Base-by-base conservation (phyloP, 2,888 invertebrate species). In the Cynaeus angustus region DNA sequence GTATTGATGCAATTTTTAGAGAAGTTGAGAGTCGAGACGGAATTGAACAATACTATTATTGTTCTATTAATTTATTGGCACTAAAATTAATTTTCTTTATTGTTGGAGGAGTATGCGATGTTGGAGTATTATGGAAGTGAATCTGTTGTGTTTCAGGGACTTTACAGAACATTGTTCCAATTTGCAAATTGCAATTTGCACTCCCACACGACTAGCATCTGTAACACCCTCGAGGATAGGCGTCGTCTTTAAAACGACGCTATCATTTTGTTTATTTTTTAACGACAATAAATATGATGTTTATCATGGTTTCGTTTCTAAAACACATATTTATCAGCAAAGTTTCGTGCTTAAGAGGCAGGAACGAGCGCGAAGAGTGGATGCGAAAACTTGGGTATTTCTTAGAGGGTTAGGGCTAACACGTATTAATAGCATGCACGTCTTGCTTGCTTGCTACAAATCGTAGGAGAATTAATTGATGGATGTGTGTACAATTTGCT, bases 341-440 rank as follows among this genome's bases (percentile, higher is more conserved):
- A 72, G 72, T 72, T 72, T 71, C 68, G 66, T 72, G 72, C 66
- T 72, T 66, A 71, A 72, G 72, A 62, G 66, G 59, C 46, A 68
- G 72, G 68, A 72, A 71, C 33, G 43, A 41, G 53, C 16, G 33
- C 67, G 30, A 45, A 55, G 62, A 21, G 58, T 21, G 12, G 28
- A 50, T 50, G 26, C 26, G 41, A 43, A 26, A 41, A 37, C n/a
- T 37, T 13, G 30, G 28, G 33, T 3, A 13, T 12, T n/a, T 28
- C 26, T 12, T 26, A 10, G 55, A 55, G 38, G 38, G 53, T 37
- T 37, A 37, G 14, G 14, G 13, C 53, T 55, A 55, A 55, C 21
- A 9, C 55, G 37, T 30, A 55, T 55, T 55, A 55, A 55, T 55
- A 37, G 37, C 55, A 55, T 55, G 38, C 37, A 55, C 55, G 38